Base-by-base conservation (phyloP, 2,797 vertebrate genomes). In the Danio albolineatus region DNA sequence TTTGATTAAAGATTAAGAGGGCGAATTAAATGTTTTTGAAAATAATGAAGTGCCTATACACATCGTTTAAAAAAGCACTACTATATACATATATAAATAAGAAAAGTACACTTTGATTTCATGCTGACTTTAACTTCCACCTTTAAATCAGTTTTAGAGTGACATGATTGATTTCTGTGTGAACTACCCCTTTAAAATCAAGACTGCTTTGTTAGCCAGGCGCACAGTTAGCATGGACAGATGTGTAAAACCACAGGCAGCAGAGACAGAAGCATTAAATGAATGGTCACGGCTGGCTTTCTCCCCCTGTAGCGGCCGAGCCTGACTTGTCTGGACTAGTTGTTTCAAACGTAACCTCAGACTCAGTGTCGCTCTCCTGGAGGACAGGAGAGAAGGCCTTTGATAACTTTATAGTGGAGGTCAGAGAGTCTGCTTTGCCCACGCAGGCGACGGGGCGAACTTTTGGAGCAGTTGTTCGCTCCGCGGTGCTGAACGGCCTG, bases 401-500 rank as follows among this genome's bases (percentile, higher is more conserved):
- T 93, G 95, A 95, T 91, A 91, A 92, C 79, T 96, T 96, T 94
- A 92, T 96, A 88, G 91, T 94, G 90, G 95, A 97, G 91, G 91
- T 96, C 92, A 95, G 94, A 91, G 93, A 95, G 90, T 94, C 93
- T 89, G 93, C 93, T 87, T 90, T 89, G 88, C 92, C 91, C 89
- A 92, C 92, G 90, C 94, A 95, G 87, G 95, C 90, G 0, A 89
- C 94, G 90, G 94, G 93, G 57, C 91, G 87, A 79, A 89, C 91
- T 28, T 86, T 96, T 86, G 85, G 93, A 0, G 91, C 88, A 61
- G 88, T 85, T 1, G 88, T 87, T 43, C 90, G n/a, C 78, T 91
- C 78, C 84, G 93, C 91, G 43, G 87, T 93, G 81, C 94, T 96
- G 91, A 89, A 90, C 62, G 93, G 89, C 81, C 95, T 97, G 69